These are phyloP conservation scores for Ormyrus nitidulus DNA, from an alignment of 2,888 invertebrate genomes.

Conservation along the genomic window DNA sequence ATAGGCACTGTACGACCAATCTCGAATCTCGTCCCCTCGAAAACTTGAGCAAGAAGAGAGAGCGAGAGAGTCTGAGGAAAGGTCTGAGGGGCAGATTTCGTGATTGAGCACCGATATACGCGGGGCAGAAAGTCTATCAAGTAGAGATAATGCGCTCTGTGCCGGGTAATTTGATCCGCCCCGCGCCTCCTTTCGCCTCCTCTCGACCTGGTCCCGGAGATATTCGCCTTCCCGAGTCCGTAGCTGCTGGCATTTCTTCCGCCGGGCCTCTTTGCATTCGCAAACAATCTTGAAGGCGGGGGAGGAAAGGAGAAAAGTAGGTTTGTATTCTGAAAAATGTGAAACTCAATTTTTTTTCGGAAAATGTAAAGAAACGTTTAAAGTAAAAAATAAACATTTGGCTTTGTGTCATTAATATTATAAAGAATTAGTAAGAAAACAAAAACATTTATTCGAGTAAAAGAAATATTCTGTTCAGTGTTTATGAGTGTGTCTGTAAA, in stretches of 20 bases:
- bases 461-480: too few relatives aligned
- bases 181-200: conserved; percentile 48
- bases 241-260: not conserved
- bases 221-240: not conserved
- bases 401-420: too few relatives aligned
- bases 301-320: not conserved
- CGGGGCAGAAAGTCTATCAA: conserved; percentile 68
- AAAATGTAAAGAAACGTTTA: too few relatives aligned
- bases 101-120: conserved; percentile 64
- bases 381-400: too few relatives aligned
- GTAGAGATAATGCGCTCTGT: conserved; percentile 73
- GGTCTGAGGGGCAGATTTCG: conserved; percentile 46
- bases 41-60: not conserved
- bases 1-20: not conserved
- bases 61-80: conserved; percentile 4
- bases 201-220: conserved; percentile 26
- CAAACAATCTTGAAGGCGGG: conserved; percentile 32
- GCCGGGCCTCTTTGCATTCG: conserved; percentile 48
- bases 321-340: too few relatives aligned
- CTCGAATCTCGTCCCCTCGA: not conserved
- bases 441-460: too few relatives aligned
- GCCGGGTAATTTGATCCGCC: conserved; percentile 72
- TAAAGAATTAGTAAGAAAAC: too few relatives aligned
- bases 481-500: too few relatives aligned
- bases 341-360: too few relatives aligned